Evolutionary conservation across 1,140 invertebrate genomes (phyloP).

Genomic region (Trichoplusia ni): DNA sequence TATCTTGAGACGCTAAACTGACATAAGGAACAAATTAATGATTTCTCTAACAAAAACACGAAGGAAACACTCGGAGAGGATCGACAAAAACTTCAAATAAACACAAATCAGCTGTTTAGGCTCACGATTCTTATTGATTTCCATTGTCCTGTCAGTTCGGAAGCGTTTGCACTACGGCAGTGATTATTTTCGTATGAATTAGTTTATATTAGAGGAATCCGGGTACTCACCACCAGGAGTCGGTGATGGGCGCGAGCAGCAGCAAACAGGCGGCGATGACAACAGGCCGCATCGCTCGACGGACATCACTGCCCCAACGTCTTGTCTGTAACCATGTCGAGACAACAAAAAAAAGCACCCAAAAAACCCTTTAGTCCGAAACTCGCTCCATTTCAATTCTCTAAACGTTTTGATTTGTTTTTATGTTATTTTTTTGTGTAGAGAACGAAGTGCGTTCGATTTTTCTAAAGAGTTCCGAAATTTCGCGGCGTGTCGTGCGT

Average conservation of each 20-base stretch:
- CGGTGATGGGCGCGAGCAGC: conserved; percentile 85
- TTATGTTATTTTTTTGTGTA: conserved; percentile 37
- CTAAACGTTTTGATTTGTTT: conserved; percentile 30
- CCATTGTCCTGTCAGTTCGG: background rate
- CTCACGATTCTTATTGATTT: conserved; percentile 1
- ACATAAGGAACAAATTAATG: too few species aligned
- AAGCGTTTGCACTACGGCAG: background rate
- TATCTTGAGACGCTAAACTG: too few species aligned
- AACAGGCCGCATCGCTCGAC: conserved; percentile 84
- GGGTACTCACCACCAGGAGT: conserved; percentile 84
- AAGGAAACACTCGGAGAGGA: conserved; percentile 9
- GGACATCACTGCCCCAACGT: conserved; percentile 70
- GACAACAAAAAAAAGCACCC: conserved; percentile 16
- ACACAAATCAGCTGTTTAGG: conserved; percentile 25
- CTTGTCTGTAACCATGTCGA: conserved; percentile 43
- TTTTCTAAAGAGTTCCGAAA: conserved; percentile 58
- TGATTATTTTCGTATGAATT: background rate
- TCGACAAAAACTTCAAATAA: conserved; percentile 16
- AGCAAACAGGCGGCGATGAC: conserved; percentile 84
- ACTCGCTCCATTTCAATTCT: conserved; percentile 28
- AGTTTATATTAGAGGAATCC: background rate
- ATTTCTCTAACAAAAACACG: conserved; percentile 8
- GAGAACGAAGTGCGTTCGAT: conserved; percentile 36
- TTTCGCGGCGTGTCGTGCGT: conserved; percentile 67
- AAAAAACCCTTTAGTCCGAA: conserved; percentile 18